Evolutionary conservation across 2,888 invertebrate species (phyloP).

Genomic region (Pyrochroa serraticornis): DNA sequence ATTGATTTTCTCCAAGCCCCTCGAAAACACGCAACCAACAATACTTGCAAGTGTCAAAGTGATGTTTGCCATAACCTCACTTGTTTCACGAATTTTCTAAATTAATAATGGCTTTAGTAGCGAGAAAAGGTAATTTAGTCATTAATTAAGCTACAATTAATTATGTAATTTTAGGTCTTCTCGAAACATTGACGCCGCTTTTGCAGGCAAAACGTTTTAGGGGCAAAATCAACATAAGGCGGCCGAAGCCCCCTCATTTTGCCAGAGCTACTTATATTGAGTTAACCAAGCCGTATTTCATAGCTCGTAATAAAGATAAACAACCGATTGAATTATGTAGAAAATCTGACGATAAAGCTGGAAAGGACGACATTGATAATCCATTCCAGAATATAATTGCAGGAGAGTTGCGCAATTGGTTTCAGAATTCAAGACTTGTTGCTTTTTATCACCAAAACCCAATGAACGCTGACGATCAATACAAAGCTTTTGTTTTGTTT

Average conservation of each 20-base stretch:
- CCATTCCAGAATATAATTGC: conserved; percentile 77
- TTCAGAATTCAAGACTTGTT: conserved; percentile 73
- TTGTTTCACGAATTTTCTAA: not conserved
- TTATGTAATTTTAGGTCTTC: conserved; percentile 36
- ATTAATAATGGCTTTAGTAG: conserved; percentile 33
- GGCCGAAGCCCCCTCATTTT: conserved; percentile 73
- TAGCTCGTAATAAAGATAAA: conserved; percentile 57
- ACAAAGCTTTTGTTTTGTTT: conserved; percentile 67
- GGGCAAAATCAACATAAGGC: conserved; percentile 79
- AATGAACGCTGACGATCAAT: conserved; percentile 68
- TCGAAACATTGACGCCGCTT: conserved; percentile 37
- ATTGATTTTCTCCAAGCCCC: conserved; percentile 18
- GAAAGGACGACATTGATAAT: conserved; percentile 61
- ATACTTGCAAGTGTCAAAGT: not conserved
- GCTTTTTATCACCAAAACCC: conserved; percentile 76
- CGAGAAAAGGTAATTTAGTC: conserved; percentile 30
- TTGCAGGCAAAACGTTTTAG: conserved; percentile 68
- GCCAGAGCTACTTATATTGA: conserved; percentile 69
- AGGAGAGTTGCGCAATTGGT: conserved; percentile 72
- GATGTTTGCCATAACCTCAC: not conserved
- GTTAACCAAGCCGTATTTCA: conserved; percentile 69
- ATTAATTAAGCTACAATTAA: not conserved
- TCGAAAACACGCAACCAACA: conserved; percentile 18
- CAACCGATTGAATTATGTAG: conserved; percentile 63
- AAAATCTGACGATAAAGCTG: conserved; percentile 40